phyloP scores from a whole-genome alignment of 2,797 vertebrate species.

The Mallotus villosus region DNA sequence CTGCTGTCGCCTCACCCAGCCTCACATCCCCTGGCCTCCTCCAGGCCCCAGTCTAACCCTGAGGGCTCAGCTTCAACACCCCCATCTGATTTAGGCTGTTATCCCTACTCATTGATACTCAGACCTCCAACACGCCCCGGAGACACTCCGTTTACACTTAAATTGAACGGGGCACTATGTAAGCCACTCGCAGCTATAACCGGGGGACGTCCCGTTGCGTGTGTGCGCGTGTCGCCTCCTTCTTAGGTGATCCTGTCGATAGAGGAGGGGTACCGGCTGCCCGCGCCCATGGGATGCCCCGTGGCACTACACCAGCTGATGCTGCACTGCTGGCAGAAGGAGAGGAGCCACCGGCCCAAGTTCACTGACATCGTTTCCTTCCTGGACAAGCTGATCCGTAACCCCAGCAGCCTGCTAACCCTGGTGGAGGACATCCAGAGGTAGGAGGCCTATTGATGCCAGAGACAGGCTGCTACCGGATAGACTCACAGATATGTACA shows the following conservation, averaged over 20 bases:
- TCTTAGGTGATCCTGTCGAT: constrained; percentile 93
- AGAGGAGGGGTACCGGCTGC: constrained; percentile 96
- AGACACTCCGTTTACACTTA: background rate
- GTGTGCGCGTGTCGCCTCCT: constrained; percentile 1
- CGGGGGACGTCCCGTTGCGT: background rate
- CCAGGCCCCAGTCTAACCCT: background rate
- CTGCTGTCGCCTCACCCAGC: constrained; percentile 34
- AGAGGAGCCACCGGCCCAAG: constrained; percentile 92
- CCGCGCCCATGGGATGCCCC: constrained; percentile 95
- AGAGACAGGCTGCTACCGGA: background rate
- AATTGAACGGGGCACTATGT: background rate
- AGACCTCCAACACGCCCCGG: background rate
- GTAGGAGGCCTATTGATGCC: constrained; percentile 31
- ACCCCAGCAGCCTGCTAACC: constrained; percentile 90
- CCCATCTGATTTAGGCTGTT: background rate
- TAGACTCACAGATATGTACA: background rate
- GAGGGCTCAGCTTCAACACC: background rate
- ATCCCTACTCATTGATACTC: background rate
- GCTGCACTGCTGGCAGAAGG: constrained; percentile 98
- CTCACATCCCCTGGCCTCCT: constrained; percentile 19
- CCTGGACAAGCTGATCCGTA: constrained; percentile 94
- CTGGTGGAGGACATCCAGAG: constrained; percentile 79
- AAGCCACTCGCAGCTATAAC: too few species aligned
- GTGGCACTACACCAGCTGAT: constrained; percentile 94
- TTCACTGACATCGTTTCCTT: constrained; percentile 92